Conservation (phyloP, 2,888 invertebrate species). For the Argynnis bischoffii region DNA sequence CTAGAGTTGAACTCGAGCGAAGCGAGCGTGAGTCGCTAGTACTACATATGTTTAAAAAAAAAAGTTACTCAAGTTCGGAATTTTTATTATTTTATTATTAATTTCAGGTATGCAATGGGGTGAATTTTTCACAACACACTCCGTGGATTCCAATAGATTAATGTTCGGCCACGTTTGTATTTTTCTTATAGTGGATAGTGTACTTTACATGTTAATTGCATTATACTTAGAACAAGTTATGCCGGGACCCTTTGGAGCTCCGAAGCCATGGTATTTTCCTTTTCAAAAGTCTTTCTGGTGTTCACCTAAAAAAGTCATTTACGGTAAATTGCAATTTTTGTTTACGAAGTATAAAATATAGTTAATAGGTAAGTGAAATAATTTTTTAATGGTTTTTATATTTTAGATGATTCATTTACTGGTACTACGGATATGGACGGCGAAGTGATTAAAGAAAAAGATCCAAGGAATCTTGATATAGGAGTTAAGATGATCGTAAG, state of each 20-base stretch:
- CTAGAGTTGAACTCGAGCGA: too few species aligned
- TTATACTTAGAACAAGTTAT: conserved; percentile 93
- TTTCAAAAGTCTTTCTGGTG: conserved; percentile 84
- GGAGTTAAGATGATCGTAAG: conserved; percentile 77
- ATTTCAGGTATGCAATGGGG: conserved; percentile 83
- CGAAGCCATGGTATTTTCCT: conserved; percentile 91
- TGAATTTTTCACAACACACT: conserved; percentile 83
- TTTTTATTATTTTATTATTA: background rate
- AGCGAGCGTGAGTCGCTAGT: too few species aligned
- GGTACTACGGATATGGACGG: conserved; percentile 37
- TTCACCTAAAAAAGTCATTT: conserved; percentile 39
- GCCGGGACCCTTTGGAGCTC: conserved; percentile 93
- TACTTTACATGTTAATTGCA: conserved; percentile 88
- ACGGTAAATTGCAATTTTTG: conserved; percentile 19
- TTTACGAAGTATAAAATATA: background rate
- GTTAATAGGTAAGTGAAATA: background rate
- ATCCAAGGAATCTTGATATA: conserved; percentile 67
- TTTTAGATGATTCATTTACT: conserved; percentile 44
- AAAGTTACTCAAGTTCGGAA: background rate
- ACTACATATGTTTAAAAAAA: background rate
- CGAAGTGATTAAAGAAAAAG: conserved; percentile 67
- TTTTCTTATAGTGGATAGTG: conserved; percentile 86
- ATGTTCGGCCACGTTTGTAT: conserved; percentile 87
- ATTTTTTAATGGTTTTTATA: background rate
- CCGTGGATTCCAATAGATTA: conserved; percentile 85